Evolutionary conservation across 2,797 vertebrate genomes (phyloP), one percentile per base, ranked within the genome.

Genomic region (Acanthurus leucopareius): DNA sequence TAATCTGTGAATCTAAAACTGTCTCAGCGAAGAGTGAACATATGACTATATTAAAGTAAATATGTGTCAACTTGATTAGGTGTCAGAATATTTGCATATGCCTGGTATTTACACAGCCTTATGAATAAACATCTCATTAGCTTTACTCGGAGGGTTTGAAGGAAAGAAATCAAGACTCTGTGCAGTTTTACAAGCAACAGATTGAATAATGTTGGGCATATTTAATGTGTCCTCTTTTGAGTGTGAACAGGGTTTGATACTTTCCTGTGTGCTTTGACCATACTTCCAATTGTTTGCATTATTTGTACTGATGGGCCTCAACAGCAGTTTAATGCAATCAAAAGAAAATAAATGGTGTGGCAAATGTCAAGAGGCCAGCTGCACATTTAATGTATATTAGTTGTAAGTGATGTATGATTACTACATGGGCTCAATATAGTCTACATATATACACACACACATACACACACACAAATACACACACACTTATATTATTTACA

Each of bases 61-160:
- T 10, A 44, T 60, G 38, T 60, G 13, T 22, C 58, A 44, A 3
- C 35, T 22, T 60, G 58, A 60, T 60, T 20, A 44, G 40, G n/a
- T 42, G 35, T 8, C 20, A 9, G n/a, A 58, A 58, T 38, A 58
- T 40, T 58, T 58, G 32, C 56, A 58, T 38, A 1, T 57, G 25
- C 22, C 28, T 32, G 54, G 19, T 57, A 57, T 32, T 57, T 57
- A 35, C 6, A 20, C 32, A n/a, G 56, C 9, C 32, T 58, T 59
- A 40, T 38, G 19, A 59, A 59, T 59, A 20, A 38, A 59, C 38
- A 60, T 60, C 9, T 42, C 58, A 60, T 60, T 10, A 59, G 28
- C 35, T 38, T 10, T 3, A 4, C 35, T 11, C 35, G 20, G 19
- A 14, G 19, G 38, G 58, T 19, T 35, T 45, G n/a, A n/a, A n/a